phyloP scores from a whole-genome alignment of 2,888 invertebrate species.

The Dilophus febrilis region DNA sequence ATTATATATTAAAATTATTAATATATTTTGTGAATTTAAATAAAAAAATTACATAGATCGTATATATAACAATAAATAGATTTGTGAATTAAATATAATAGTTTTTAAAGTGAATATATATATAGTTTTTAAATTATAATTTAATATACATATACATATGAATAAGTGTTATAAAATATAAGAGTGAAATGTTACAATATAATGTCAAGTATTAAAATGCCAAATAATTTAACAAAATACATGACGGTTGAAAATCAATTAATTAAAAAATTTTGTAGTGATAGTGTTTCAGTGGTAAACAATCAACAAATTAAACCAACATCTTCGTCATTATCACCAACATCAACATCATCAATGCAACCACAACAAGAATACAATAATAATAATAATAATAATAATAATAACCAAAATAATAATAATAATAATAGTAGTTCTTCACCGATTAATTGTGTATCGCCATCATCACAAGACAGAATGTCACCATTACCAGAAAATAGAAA shows the following conservation, averaged over 20 bases:
- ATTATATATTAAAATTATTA: too few species aligned
- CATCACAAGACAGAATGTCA: slow-evolving; percentile 5
- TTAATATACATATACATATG: too few species aligned
- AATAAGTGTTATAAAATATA: too few species aligned
- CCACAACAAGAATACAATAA: not conserved
- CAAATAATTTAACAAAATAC: slow-evolving; percentile 24
- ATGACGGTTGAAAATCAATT: slow-evolving; percentile 19
- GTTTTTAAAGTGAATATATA: too few species aligned
- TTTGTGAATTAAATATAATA: too few species aligned
- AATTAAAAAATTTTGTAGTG: slow-evolving; percentile 21
- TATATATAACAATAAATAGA: too few species aligned
- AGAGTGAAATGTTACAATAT: slow-evolving; percentile 11
- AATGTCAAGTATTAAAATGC: slow-evolving; percentile 30
- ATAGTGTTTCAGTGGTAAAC: slow-evolving; percentile 17
- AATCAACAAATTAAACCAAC: too few species aligned
- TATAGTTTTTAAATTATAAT: too few species aligned
- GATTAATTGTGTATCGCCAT: slow-evolving; percentile 5
- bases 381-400: not conserved
- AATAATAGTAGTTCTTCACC: not conserved
- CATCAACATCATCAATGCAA: not conserved
- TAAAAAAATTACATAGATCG: too few species aligned
- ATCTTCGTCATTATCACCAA: too few species aligned
- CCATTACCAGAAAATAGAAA: slow-evolving; percentile 9
- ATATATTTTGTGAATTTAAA: too few species aligned
- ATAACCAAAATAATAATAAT: not conserved